Conservation (phyloP, 2,888 invertebrate genomes). For the Napeogenes inachia region DNA sequence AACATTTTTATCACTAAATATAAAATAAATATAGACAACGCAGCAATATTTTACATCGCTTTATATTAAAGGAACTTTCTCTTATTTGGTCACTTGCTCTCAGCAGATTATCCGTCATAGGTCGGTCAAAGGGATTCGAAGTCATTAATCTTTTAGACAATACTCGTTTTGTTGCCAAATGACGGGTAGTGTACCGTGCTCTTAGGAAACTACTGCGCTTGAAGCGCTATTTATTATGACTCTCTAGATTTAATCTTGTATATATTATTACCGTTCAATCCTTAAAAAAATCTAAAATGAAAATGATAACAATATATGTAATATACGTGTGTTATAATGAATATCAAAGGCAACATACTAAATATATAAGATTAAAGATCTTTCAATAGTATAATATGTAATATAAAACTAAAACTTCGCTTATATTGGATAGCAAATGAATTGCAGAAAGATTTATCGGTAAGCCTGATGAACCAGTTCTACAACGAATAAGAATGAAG, state of each 20-base stretch:
- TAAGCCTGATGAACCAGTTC: slow-evolving; percentile 3
- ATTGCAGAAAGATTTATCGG: too few species aligned
- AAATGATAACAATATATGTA: too few species aligned
- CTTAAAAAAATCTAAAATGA: not conserved
- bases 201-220: slow-evolving; percentile 23
- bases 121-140: slow-evolving; percentile 22
- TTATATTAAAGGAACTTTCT: slow-evolving; percentile 13
- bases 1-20: not conserved
- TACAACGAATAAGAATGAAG: slow-evolving; percentile 1
- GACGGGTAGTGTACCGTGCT: slow-evolving; percentile 23
- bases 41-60: not conserved
- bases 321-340: too few species aligned
- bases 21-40: not conserved
- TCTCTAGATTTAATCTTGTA: slow-evolving; percentile 9
- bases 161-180: slow-evolving; percentile 30
- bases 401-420: too few species aligned
- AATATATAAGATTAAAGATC: too few species aligned
- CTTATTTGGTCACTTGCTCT: slow-evolving; percentile 21
- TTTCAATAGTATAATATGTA: too few species aligned
- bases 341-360: too few species aligned
- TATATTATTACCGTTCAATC: not conserved
- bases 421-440: too few species aligned
- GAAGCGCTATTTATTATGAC: slow-evolving; percentile 25
- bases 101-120: slow-evolving; percentile 25
- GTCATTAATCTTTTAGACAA: slow-evolving; percentile 31